phyloP scores from a whole-genome alignment of 2,113 vertebrate species.

The Toxotes chatareus region DNA sequence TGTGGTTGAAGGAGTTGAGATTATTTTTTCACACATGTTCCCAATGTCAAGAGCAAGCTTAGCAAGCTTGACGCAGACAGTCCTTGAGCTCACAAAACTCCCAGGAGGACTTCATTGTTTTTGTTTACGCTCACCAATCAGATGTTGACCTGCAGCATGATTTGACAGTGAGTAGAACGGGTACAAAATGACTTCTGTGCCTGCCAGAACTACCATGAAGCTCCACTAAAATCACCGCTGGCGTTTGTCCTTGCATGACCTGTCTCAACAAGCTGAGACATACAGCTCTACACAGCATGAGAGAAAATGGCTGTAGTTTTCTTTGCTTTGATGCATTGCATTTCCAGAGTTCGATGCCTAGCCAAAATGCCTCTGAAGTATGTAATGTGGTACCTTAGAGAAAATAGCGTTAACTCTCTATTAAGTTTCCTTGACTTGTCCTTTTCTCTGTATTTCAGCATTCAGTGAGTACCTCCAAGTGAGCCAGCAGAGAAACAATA shows the following conservation, averaged over 20 bases:
- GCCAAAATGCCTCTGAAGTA: not conserved
- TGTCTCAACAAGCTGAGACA: not conserved
- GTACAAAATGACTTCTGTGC: not conserved
- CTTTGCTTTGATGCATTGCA: constrained; percentile 6
- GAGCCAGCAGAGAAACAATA: constrained; percentile 48
- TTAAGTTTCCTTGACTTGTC: constrained; percentile 21
- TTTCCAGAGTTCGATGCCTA: constrained; percentile 15
- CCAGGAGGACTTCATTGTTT: too few relatives aligned
- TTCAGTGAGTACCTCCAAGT: constrained; percentile 33
- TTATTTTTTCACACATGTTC: not conserved
- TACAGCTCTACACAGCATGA: not conserved
- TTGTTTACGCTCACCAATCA: too few relatives aligned
- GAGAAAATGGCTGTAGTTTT: not conserved
- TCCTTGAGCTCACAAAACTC: not conserved
- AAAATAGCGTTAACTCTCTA: constrained; percentile 45
- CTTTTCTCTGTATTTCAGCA: constrained; percentile 43
- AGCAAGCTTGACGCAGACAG: not conserved
- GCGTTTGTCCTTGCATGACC: constrained; percentile 4
- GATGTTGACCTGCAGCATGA: not conserved
- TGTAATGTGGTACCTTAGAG: constrained; percentile 18
- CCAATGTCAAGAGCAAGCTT: not conserved
- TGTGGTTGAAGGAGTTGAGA: not conserved
- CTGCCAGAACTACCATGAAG: not conserved
- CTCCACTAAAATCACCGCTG: not conserved
- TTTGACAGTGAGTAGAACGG: not conserved